Percentiles rank a stretch among this genome's conserved stretches.
Evolutionary conservation across 1,140 invertebrate species (phyloP).

Genomic region (Habropoda laboriosa): DNA sequence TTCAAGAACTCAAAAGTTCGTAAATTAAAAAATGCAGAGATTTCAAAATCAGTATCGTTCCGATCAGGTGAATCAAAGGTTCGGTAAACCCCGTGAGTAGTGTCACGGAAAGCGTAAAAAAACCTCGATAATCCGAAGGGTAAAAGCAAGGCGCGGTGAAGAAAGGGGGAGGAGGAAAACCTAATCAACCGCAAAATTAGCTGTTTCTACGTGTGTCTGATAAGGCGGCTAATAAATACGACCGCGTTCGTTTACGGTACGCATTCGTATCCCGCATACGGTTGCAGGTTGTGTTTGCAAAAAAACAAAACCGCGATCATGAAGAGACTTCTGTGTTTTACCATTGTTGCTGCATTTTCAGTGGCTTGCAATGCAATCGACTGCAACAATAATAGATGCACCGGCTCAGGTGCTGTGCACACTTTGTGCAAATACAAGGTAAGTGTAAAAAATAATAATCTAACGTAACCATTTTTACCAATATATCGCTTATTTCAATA

Average conservation of each 20-base stretch:
- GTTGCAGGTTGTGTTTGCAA: not conserved
- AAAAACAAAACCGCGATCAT: not conserved
- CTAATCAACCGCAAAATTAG: not conserved
- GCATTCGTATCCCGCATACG: not conserved
- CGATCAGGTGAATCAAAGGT: no score
- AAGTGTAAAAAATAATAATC: conserved; percentile 4
- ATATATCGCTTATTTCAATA: no score
- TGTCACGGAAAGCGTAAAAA: no score
- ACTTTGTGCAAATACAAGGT: conserved; percentile 29
- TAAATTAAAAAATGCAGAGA: no score
- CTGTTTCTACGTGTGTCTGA: not conserved
- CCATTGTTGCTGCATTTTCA: not conserved
- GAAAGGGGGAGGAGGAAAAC: not conserved
- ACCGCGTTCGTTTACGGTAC: not conserved
- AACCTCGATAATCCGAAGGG: not conserved
- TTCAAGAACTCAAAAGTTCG: no score
- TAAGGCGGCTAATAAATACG: conserved; percentile 2
- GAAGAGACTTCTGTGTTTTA: not conserved
- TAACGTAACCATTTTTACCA: no score
- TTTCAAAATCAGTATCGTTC: no score
- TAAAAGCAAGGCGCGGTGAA: not conserved
- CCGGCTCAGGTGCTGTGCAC: not conserved
- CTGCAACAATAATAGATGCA: conserved; percentile 3
- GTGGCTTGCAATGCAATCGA: not conserved
- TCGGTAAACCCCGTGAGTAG: no score